phyloP scores from a whole-genome alignment of 2,888 invertebrate genomes.

The Polymixis flavicincta region DNA sequence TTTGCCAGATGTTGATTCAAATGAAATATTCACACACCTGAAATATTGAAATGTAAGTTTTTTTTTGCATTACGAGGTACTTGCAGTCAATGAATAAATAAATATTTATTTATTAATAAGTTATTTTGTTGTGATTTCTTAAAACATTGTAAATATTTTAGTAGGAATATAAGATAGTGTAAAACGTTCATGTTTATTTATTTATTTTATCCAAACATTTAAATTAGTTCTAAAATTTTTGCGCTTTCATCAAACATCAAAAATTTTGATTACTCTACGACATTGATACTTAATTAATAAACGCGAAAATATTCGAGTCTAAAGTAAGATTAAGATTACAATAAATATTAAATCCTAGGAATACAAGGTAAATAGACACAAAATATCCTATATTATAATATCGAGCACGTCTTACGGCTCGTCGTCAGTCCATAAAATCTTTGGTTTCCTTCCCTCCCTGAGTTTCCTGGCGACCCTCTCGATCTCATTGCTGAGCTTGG shows the following conservation, averaged over 20 bases:
- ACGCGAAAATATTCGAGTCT: constrained; percentile 23
- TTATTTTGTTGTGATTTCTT: constrained; percentile 86
- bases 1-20: constrained; percentile 28
- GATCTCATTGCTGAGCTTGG: constrained; percentile 91
- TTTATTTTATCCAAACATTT: constrained; percentile 54
- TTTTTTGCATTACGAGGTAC: constrained; percentile 40
- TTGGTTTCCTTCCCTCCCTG: constrained; percentile 52
- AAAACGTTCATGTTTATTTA: constrained; percentile 66
- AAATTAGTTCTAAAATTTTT: constrained; percentile 39
- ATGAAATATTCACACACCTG: constrained; percentile 13
- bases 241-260: background rate
- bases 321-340: constrained; percentile 37
- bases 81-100: constrained; percentile 61
- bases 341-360: constrained; percentile 52
- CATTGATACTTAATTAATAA: constrained; percentile 10
- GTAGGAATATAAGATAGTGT: constrained; percentile 73
- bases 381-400: constrained; percentile 12
- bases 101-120: constrained; percentile 83
- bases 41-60: constrained; percentile 40
- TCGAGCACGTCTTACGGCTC: constrained; percentile 31
- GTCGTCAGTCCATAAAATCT: constrained; percentile 63
- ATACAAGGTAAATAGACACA: constrained; percentile 26
- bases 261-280: background rate
- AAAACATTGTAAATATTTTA: constrained; percentile 78
- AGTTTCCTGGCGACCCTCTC: constrained; percentile 82